A percentile compares a stretch with the other conserved stretches of the same genome.
Evolutionary conservation across 2,888 invertebrate genomes (phyloP).

Genomic region (Creontiades dilutus): DNA sequence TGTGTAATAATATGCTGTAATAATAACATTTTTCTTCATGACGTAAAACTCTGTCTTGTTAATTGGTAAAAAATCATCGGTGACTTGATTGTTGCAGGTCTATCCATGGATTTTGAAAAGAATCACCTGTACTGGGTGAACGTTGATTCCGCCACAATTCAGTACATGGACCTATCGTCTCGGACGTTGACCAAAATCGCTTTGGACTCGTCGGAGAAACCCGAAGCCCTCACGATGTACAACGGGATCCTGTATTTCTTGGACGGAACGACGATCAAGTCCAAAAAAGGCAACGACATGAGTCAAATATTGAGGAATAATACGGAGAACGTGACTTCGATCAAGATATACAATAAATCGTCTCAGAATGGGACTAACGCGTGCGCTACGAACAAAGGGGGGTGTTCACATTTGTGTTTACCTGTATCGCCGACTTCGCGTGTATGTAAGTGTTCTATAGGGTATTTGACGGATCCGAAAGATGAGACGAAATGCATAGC

Average conservation of each 20-base stretch:
- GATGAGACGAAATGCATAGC: conserved; percentile 54
- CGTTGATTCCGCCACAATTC: conserved; percentile 81
- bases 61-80: too few relatives aligned
- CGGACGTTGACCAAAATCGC: conserved; percentile 49
- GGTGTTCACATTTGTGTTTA: conserved; percentile 88
- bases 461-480: conserved; percentile 35
- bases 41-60: too few relatives aligned
- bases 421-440: conserved; percentile 81
- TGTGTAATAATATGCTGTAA: too few relatives aligned
- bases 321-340: conserved; percentile 80
- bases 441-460: conserved; percentile 87
- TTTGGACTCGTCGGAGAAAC: conserved; percentile 77
- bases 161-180: conserved; percentile 81
- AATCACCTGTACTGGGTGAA: conserved; percentile 87
- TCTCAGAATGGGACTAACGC: conserved; percentile 83
- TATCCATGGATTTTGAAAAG: conserved; percentile 82
- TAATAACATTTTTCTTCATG: too few relatives aligned
- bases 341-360: conserved; percentile 86
- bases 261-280: conserved; percentile 50
- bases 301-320: conserved; percentile 61
- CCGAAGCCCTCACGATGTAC: conserved; percentile 85
- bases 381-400: conserved; percentile 81
- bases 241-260: conserved; percentile 83
- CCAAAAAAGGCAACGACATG: conserved; percentile 43
- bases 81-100: conserved; percentile 79